A percentile compares a stretch with the other conserved stretches of the same genome.
phyloP scores from a whole-genome alignment of 2,888 invertebrate genomes.

The Apamea monoglypha region DNA sequence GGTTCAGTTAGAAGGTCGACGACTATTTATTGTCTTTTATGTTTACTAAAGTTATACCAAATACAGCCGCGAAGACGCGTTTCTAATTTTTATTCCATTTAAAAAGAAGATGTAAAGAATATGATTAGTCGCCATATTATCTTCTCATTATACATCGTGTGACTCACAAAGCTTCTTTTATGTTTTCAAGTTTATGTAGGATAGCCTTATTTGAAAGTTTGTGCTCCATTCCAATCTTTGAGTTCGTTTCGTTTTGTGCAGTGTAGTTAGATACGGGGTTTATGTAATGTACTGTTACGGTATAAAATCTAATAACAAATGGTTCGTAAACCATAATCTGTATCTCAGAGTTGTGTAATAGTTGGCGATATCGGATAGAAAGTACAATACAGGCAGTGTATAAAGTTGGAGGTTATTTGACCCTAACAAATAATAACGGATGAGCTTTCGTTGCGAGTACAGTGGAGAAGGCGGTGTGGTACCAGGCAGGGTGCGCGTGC shows the following conservation, averaged over 20 bases:
- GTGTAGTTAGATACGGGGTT: conserved; percentile 71
- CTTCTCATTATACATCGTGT: conserved; percentile 47
- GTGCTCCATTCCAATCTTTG: conserved; percentile 68
- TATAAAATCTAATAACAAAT: conserved; percentile 73
- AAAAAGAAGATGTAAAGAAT: conserved; percentile 48
- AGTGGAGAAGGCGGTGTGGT: conserved; percentile 51
- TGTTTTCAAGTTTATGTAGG: conserved; percentile 48
- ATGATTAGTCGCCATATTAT: conserved; percentile 49
- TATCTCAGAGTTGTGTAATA: conserved; percentile 79
- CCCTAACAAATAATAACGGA: conserved; percentile 77
- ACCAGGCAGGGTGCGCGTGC: conserved; percentile 67
- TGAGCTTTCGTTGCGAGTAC: conserved; percentile 61
- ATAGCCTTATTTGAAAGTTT: conserved; percentile 70
- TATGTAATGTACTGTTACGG: conserved; percentile 73
- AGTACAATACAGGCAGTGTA: conserved; percentile 77
- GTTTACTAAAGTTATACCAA: conserved; percentile 57
- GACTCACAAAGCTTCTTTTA: conserved; percentile 50
- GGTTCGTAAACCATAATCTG: conserved; percentile 76
- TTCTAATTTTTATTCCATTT: conserved; percentile 56
- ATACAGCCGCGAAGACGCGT: conserved; percentile 47
- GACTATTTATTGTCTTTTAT: conserved; percentile 69
- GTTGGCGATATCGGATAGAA: conserved; percentile 86
- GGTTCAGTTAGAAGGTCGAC: conserved; percentile 71
- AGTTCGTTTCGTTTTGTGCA: conserved; percentile 69
- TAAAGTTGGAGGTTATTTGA: conserved; percentile 73